Percentiles rank a stretch among this genome's conserved stretches.
Conservation (phyloP, 1,140 invertebrate genomes). For the Macrobrachium rosenbergii region DNA sequence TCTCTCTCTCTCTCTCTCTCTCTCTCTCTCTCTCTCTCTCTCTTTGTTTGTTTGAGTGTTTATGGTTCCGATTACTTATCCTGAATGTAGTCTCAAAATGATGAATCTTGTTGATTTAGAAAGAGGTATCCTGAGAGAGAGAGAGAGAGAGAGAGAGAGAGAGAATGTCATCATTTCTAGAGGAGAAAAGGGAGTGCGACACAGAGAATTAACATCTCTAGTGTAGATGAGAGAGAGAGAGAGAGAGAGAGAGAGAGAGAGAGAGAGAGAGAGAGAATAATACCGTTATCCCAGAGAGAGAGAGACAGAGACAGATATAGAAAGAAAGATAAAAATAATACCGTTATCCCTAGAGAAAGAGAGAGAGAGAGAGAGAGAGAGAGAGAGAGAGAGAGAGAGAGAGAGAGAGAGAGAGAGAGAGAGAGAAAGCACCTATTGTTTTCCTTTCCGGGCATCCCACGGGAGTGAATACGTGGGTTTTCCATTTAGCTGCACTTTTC, state of each 20-base stretch:
- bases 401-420: slow-evolving; percentile 25
- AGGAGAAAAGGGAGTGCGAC: background rate
- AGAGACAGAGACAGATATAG: background rate
- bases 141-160: slow-evolving; percentile 2
- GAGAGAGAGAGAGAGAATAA: background rate
- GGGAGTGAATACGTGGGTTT: background rate
- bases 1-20: background rate
- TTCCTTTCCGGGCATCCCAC: too few species aligned
- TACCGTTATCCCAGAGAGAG: background rate
- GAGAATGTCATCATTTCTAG: background rate
- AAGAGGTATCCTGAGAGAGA: background rate
- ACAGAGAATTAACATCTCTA: background rate
- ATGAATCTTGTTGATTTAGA: background rate
- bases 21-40: background rate
- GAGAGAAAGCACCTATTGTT: background rate
- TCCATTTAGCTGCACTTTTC: background rate
- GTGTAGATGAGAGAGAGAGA: background rate
- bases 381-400: slow-evolving; percentile 27
- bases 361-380: slow-evolving; percentile 33
- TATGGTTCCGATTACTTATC: background rate
- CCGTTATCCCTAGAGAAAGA: background rate
- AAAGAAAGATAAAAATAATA: background rate
- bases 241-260: background rate
- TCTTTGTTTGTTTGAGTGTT: too few species aligned
- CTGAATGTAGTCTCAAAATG: background rate